phyloP scores from a whole-genome alignment of 2,113 vertebrate genomes.

The Gallinago media region DNA sequence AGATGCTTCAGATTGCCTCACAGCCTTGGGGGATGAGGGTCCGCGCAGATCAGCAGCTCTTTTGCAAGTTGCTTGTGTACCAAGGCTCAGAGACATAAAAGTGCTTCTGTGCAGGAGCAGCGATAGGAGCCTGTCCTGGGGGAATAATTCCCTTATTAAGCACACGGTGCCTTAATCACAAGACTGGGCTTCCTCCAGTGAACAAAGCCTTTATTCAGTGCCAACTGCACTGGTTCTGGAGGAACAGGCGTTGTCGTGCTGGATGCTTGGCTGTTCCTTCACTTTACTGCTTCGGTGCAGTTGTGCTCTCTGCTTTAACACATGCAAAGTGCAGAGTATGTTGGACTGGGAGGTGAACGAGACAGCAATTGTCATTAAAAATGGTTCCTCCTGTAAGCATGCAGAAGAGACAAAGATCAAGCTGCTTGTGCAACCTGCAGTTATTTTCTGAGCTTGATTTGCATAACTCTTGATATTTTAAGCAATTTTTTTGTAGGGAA shows the following conservation, averaged over 20 bases:
- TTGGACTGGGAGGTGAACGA: not conserved
- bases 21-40: not conserved
- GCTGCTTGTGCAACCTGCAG: not conserved
- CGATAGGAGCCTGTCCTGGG: not conserved
- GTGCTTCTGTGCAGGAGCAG: not conserved
- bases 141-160: not conserved
- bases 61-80: not conserved
- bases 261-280: not conserved
- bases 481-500: not conserved
- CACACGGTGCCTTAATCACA: not conserved
- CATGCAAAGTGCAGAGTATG: not conserved
- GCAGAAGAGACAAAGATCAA: not conserved
- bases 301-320: not conserved
- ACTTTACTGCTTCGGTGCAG: not conserved
- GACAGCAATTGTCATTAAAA: not conserved
- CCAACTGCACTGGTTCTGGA: not conserved
- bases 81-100: not conserved
- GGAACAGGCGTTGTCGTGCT: not conserved
- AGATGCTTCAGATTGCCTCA: not conserved
- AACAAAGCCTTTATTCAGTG: not conserved
- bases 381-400: accelerated
- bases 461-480: not conserved
- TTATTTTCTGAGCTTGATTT: not conserved
- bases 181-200: not conserved
- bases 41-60: not conserved